phyloP scores from a whole-genome alignment of 2,113 vertebrate species.

The Serilophus lunatus region DNA sequence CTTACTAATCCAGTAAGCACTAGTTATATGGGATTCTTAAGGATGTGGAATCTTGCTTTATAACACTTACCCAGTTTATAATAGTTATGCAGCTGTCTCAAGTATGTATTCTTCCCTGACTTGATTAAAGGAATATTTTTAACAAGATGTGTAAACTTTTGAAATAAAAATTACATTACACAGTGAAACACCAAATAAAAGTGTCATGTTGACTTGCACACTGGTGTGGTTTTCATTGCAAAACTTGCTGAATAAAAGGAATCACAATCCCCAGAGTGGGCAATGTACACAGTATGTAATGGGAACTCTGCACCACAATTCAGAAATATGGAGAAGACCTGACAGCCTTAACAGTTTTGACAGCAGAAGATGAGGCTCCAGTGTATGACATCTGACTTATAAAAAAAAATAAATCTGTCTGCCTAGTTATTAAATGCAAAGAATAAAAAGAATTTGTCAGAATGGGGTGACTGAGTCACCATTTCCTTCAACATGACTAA shows the following conservation, averaged over 20 bases:
- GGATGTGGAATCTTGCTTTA: background rate
- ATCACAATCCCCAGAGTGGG: background rate
- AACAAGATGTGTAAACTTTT: background rate
- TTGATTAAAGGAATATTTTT: background rate
- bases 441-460: slow-evolving; percentile 3
- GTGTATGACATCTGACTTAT: background rate
- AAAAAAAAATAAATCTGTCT: background rate
- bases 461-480: background rate
- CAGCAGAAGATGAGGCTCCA: background rate
- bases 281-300: background rate
- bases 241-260: background rate
- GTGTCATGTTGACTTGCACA: background rate
- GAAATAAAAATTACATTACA: background rate
- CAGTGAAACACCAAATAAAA: background rate
- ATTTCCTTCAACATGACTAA: background rate
- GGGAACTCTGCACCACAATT: background rate
- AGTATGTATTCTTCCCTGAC: background rate
- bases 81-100: background rate
- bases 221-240: background rate
- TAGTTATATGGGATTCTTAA: background rate
- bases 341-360: background rate
- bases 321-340: background rate
- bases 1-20: background rate
- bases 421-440: background rate
- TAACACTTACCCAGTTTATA: background rate